Base-by-base conservation (phyloP, 2,797 vertebrate genomes). In the Phylloscopus collybita region DNA sequence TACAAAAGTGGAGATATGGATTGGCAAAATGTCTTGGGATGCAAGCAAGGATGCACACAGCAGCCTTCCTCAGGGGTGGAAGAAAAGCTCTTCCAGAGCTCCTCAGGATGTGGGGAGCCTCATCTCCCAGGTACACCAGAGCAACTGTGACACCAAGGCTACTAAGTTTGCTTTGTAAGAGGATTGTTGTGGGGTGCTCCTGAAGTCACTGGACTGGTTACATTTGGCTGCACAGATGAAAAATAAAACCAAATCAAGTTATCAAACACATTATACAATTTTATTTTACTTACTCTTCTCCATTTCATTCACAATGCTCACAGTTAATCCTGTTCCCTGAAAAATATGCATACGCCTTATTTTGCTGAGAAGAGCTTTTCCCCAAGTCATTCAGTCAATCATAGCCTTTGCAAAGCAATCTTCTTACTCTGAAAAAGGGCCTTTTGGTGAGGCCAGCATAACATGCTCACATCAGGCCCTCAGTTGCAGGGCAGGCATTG, bases 81-180 rank as follows among this genome's bases (percentile, higher is more conserved):
- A 74, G 13, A 30, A 65, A 65, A 76, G 15, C 26, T 66, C 44
- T 67, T 80, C 53, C 49, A 20, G 51, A 62, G 36, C 34, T 51
- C 10, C 50, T 15, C 7, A 11, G 12, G 16, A 16, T 6, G 0
- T 2, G 1, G 21, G 18, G 16, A 85, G 12, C 34, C 56, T 56
- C 65, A 42, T 32, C 36, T 69, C 15, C 36, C 21, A n/a, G 19
- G 23, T n/a, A 42, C 23, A n/a, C n/a, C 29, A 27, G 30, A 10
- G 62, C 18, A 59, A 18, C 51, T 0, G 1, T 42, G 32, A 34
- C 32, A 64, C n/a, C 5, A 26, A 51, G 36, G 56, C 30, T 69
- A 23, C 47, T 29, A 50, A 60, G 50, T 1, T 72, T 47, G 17
- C 51, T 51, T 38, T 25, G 18, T 71, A 30, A 38, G 40, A 88